Evolutionary conservation across 2,888 invertebrate genomes (phyloP).

Genomic region (Tromatobia lineatoria): DNA sequence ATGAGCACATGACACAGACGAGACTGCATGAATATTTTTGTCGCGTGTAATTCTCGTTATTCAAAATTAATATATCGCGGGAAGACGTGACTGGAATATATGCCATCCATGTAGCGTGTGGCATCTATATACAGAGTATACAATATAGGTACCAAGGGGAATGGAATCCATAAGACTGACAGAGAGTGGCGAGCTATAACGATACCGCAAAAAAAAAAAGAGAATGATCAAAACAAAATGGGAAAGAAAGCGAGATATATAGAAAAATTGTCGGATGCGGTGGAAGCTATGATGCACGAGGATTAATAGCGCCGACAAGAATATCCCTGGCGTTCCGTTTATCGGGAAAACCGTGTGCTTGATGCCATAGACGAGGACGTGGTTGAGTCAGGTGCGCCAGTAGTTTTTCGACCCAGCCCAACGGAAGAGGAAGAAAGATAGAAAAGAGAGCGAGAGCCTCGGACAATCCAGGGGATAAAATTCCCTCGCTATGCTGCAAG

Average conservation of each 20-base stretch:
- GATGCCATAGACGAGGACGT: conserved; percentile 29
- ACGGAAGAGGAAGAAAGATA: conserved; percentile 22
- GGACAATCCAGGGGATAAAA: conserved; percentile 66
- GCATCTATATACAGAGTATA: conserved; percentile 12
- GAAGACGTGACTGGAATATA: conserved; percentile 60
- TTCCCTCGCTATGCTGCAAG: conserved; percentile 59
- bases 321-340: conserved; percentile 30
- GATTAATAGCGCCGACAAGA: conserved; percentile 55
- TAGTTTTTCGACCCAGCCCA: conserved; percentile 16
- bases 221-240: conserved; percentile 38
- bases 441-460: conserved; percentile 30
- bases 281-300: conserved; percentile 50
- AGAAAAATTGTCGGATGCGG: conserved; percentile 53
- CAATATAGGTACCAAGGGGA: neutral
- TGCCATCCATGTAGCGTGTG: neutral
- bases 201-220: conserved; percentile 17
- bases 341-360: conserved; percentile 27
- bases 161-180: conserved; percentile 29
- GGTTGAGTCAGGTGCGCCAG: conserved; percentile 26
- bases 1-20: conserved; percentile 16
- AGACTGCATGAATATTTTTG: conserved; percentile 66
- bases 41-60: conserved; percentile 70
- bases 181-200: conserved; percentile 2
- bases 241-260: conserved; percentile 25
- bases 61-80: conserved; percentile 68